These are phyloP conservation scores for Chironomus tentans DNA, from an alignment of 2,888 invertebrate species.

Conservation along the genomic window DNA sequence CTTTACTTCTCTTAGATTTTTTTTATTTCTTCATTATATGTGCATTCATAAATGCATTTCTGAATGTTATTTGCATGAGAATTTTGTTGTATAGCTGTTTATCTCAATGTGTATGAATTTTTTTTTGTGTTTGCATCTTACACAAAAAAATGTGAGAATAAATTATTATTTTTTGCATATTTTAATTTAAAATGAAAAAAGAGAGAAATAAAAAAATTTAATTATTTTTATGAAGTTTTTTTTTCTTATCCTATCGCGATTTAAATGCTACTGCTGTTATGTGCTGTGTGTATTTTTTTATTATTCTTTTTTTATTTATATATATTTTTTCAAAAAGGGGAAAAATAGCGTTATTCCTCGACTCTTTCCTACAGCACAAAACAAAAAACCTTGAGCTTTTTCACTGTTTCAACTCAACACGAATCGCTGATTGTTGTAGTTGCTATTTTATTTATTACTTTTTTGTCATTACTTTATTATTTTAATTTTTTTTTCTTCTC, in stretches of 20 bases:
- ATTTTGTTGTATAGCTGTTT: constrained; percentile 10
- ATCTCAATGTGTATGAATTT: background rate
- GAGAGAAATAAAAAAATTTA: constrained; percentile 6
- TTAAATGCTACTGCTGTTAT: background rate
- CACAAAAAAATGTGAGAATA: constrained; percentile 7
- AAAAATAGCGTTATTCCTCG: constrained; percentile 11
- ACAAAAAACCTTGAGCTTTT: constrained; percentile 21
- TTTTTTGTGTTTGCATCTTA: constrained; percentile 8
- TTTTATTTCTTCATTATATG: background rate
- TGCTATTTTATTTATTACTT: constrained; percentile 18
- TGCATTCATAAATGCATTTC: constrained; percentile 9
- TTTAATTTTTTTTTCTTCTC: constrained; percentile 10
- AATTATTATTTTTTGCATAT: constrained; percentile 13
- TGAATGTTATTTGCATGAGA: constrained; percentile 19
- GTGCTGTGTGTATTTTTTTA: background rate
- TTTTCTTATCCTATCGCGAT: background rate
- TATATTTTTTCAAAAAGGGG: background rate
- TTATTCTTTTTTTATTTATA: background rate
- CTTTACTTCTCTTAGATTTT: background rate
- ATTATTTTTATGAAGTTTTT: constrained; percentile 14
- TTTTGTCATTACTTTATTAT: constrained; percentile 22
- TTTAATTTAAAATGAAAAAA: constrained; percentile 3
- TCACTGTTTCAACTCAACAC: constrained; percentile 1
- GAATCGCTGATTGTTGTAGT: constrained; percentile 24
- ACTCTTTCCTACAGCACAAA: constrained; percentile 1